These are phyloP conservation scores for Microchirus variegatus DNA, from an alignment of 2,797 vertebrate genomes.

Conservation along the genomic window DNA sequence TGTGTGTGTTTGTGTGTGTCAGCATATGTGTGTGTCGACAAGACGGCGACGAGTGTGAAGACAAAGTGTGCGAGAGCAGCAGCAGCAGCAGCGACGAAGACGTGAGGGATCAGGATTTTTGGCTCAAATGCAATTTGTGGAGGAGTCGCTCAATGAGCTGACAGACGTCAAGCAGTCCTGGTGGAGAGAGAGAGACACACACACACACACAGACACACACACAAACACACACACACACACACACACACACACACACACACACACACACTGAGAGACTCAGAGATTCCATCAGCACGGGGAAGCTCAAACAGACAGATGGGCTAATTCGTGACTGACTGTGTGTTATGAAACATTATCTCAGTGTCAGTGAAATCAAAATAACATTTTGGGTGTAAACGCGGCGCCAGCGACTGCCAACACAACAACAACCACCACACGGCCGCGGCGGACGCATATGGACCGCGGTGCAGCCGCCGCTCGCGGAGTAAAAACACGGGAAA, in stretches of 20 bases:
- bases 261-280: constrained; percentile 36
- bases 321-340: constrained; percentile 76
- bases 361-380: constrained; percentile 79
- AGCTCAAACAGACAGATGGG: constrained; percentile 77
- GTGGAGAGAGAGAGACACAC: constrained; percentile 56
- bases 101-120: constrained; percentile 60
- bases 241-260: constrained; percentile 32
- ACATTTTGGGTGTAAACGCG: constrained; percentile 70
- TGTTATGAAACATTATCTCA: constrained; percentile 80
- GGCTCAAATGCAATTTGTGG: constrained; percentile 66
- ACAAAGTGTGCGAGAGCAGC: constrained; percentile 53
- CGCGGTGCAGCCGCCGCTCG: constrained; percentile 34
- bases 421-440: constrained; percentile 64
- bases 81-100: constrained; percentile 43
- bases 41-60: constrained; percentile 47
- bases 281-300: constrained; percentile 53
- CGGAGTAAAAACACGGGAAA: neutral
- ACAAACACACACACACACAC: constrained; percentile 28
- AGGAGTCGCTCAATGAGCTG: constrained; percentile 73
- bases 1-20: no score
- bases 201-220: constrained; percentile 26
- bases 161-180: constrained; percentile 69
- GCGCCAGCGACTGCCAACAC: constrained; percentile 57
- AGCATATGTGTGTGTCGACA: constrained; percentile 53
- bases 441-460: constrained; percentile 51